Evolutionary conservation across 2,113 vertebrate genomes (phyloP), one percentile per base, ranked within the genome.

Genomic region (Plecotus auritus): DNA sequence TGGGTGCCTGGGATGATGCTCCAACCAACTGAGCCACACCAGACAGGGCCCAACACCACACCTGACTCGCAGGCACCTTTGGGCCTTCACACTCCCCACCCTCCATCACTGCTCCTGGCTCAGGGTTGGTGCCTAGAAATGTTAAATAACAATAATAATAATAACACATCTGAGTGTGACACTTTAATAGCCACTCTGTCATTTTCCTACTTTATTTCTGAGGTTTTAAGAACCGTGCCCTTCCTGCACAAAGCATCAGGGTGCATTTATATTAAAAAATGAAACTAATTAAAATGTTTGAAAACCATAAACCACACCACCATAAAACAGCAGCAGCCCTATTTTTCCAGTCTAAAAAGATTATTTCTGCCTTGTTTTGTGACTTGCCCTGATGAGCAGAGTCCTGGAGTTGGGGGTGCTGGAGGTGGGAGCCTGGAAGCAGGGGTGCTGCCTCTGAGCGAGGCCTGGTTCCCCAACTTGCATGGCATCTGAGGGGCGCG

Each of bases 131-230:
- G 42, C 87, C 97, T 42, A 97, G 84, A 92, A 97, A 91, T 95
- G 97, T 97, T 97, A 97, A 97, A 97, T 97, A 97, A 97, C 97
- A 97, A 97, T 77, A 97, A 97, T 97, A 97, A 97, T 96, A 96
- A 97, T 90, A 97, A 97, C 97, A 85, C 86, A 86, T 97, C 70
- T 94, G 94, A 84, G 37, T 35, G 67, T 95, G 96, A 97, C 8
- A 26, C 80, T 96, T 97, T 97, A 94, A 97, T 93, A 91, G 96
- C 86, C 94, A 0, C 96, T 97, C 91, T 94, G 91, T 97, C 96
- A 97, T 81, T 86, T 80, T 59, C 83, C 85, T 89, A 87, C 93
- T 97, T 97, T 95, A 97, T 97, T 95, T 78, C 66, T 73, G 93
- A 97, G 95, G 91, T 88, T 94, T 96, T 97, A 95, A 97, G 95